Evolutionary conservation across 2,113 vertebrate genomes (phyloP).

Genomic region (Chrysemys picta): DNA sequence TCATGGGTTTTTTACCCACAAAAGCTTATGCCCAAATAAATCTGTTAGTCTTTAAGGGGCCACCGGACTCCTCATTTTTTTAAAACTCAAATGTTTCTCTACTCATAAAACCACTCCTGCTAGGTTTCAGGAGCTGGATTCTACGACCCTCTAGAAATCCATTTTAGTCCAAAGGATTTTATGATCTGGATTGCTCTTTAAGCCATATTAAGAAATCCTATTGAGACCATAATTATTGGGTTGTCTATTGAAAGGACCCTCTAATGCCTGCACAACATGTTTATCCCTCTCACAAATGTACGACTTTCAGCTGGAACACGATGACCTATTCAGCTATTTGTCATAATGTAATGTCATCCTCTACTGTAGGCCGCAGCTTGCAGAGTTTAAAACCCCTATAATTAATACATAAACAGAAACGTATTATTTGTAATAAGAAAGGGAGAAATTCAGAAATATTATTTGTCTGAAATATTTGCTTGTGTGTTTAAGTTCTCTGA

Average conservation of each 20-base stretch:
- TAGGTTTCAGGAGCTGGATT: neutral
- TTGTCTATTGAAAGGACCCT: neutral
- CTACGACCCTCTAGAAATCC: neutral
- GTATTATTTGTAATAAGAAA: neutral
- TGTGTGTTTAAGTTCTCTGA: neutral
- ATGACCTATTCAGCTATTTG: fast-evolving
- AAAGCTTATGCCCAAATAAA: too few relatives aligned
- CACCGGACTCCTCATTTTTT: neutral
- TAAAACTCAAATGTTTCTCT: neutral
- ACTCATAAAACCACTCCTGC: neutral
- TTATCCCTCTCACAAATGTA: neutral
- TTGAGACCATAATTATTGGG: neutral
- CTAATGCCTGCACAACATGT: neutral
- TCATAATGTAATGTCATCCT: neutral
- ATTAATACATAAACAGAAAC: neutral
- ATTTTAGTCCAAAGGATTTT: neutral
- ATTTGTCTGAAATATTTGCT: neutral
- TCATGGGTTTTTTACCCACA: too few relatives aligned
- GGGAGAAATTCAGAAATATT: neutral
- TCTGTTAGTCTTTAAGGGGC: too few relatives aligned
- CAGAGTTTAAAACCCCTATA: neutral
- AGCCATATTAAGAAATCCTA: neutral
- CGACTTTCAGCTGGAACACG: neutral
- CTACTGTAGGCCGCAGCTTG: neutral
- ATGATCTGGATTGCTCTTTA: neutral